Evolutionary conservation across 2,888 invertebrate genomes (phyloP).

Genomic region (Acholoe squamosa): DNA sequence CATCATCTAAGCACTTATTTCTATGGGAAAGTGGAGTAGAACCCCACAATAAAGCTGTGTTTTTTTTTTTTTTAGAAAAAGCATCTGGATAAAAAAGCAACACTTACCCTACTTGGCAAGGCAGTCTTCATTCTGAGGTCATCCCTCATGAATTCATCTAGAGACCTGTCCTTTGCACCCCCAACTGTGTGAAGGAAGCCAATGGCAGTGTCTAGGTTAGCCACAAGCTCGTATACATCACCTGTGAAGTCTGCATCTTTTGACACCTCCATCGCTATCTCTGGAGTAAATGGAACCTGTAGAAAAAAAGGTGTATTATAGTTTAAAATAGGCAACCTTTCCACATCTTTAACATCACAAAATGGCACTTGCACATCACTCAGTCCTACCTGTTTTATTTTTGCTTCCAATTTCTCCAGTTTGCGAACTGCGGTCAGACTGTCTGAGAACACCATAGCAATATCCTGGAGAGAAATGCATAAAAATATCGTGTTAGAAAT

Average conservation of each 20-base stretch:
- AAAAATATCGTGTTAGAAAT: too few species aligned
- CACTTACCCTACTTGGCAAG: neutral
- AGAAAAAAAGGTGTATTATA: too few species aligned
- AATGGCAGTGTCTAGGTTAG: constrained; percentile 68
- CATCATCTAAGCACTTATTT: too few species aligned
- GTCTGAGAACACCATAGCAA: neutral
- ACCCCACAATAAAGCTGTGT: too few species aligned
- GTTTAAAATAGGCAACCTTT: too few species aligned
- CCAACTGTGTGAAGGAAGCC: constrained; percentile 68
- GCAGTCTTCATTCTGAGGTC: constrained; percentile 72
- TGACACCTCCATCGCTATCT: constrained; percentile 53
- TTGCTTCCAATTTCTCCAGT: neutral
- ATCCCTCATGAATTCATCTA: constrained; percentile 73
- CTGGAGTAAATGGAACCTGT: neutral
- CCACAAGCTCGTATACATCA: constrained; percentile 63
- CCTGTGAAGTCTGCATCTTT: constrained; percentile 59
- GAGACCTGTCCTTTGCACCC: constrained; percentile 58
- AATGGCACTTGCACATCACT: too few species aligned
- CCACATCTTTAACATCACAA: too few species aligned
- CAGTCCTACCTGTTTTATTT: neutral
- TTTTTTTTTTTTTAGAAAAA: too few species aligned
- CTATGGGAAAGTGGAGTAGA: too few species aligned
- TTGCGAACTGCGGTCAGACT: neutral
- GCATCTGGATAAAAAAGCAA: too few species aligned
- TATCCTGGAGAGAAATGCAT: too few species aligned